phyloP scores from a whole-genome alignment of 30 jellyfish, hydroid and myxozoan species.

The Aurelia coerulea region DNA sequence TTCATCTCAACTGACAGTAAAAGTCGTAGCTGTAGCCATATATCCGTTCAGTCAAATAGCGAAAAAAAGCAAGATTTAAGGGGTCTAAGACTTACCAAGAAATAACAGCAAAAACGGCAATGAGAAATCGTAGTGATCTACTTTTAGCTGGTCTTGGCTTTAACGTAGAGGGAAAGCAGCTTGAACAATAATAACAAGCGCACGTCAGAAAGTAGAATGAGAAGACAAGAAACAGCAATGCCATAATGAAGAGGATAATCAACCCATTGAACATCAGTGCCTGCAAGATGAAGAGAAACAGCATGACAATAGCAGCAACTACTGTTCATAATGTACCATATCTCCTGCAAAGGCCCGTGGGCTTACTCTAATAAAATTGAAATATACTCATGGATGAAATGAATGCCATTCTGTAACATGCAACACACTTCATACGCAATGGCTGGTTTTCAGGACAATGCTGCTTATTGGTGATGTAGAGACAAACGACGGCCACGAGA shows the following conservation, averaged over 20 bases:
- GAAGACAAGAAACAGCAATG: slow-evolving; percentile 61
- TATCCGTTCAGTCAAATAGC: not conserved
- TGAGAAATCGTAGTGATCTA: slow-evolving; percentile 78
- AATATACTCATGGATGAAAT: too few species aligned
- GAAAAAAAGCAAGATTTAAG: not conserved
- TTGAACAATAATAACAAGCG: slow-evolving; percentile 93
- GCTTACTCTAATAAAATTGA: too few species aligned
- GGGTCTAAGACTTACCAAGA: slow-evolving; percentile 73
- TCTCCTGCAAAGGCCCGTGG: too few species aligned
- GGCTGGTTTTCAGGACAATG: too few species aligned
- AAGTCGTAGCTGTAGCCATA: too few species aligned
- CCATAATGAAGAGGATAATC: slow-evolving; percentile 68
- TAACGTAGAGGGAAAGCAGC: slow-evolving; percentile 80
- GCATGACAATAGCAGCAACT: too few species aligned
- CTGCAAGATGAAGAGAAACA: slow-evolving; percentile 3
- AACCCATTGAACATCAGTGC: slow-evolving; percentile 96
- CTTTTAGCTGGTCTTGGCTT: slow-evolving; percentile 91
- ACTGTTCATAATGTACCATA: too few species aligned
- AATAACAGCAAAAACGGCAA: slow-evolving; percentile 73
- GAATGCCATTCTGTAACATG: too few species aligned
- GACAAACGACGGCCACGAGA: too few species aligned
- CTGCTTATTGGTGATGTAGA: too few species aligned
- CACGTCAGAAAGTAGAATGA: slow-evolving; percentile 81
- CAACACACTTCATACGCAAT: too few species aligned
- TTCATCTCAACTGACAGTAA: too few species aligned